Evolutionary conservation across 2,888 invertebrate species (phyloP).

Genomic region (Strigamia transsilvanica): DNA sequence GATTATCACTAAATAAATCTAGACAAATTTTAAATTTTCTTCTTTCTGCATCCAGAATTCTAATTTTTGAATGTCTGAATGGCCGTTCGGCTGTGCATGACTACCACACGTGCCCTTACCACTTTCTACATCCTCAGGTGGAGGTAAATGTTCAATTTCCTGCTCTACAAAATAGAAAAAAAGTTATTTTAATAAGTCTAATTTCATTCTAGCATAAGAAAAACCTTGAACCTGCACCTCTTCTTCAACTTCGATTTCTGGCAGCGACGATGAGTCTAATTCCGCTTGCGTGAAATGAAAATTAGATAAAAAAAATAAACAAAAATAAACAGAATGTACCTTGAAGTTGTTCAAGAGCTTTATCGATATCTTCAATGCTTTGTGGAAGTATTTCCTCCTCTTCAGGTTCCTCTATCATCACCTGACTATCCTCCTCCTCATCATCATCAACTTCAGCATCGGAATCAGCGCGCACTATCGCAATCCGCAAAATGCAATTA

Average conservation of each 20-base stretch:
- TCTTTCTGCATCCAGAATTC: no score
- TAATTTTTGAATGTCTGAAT: no score
- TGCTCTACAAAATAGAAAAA: neutral
- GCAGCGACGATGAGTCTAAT: neutral
- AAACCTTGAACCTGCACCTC: neutral
- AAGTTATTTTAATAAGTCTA: neutral
- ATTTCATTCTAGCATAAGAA: neutral
- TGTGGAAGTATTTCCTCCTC: neutral
- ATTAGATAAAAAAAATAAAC: neutral
- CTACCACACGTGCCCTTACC: no score
- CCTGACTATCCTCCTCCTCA: neutral
- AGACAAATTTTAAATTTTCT: no score
- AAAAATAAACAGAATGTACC: neutral
- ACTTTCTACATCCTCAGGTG: no score
- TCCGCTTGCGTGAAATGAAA: neutral
- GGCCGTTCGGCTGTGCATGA: no score
- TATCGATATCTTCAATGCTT: neutral
- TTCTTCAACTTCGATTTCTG: neutral
- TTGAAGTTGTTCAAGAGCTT: slow-evolving; percentile 21
- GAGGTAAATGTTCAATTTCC: no score
- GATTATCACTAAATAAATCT: no score
- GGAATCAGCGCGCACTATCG: neutral
- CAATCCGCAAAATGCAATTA: neutral
- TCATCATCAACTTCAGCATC: neutral
- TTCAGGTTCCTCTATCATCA: no score